Percentiles rank a stretch among this genome's conserved stretches.
Conservation (phyloP, 2,113 vertebrate genomes). For the Vombatus ursinus region DNA sequence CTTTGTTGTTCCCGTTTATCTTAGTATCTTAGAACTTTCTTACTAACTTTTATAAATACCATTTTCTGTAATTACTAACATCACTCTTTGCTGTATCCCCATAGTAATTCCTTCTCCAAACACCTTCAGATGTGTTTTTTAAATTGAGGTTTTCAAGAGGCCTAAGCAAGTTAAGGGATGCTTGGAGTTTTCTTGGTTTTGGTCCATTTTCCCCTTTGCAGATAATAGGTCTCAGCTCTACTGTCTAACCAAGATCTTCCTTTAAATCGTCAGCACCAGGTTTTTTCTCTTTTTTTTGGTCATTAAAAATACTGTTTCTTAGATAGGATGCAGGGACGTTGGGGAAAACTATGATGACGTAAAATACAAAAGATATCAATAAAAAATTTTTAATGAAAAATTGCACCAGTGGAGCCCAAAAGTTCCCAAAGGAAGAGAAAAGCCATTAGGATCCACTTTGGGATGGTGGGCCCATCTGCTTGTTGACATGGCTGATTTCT, state of each 20-base stretch:
- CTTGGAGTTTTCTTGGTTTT: conserved; percentile 25
- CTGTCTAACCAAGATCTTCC: not conserved
- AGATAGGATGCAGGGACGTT: not conserved
- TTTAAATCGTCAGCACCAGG: conserved; percentile 21
- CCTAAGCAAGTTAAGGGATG: conserved; percentile 37
- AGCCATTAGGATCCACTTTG: not conserved
- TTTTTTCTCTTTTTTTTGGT: not conserved
- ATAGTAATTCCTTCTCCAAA: conserved; percentile 27
- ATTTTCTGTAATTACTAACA: conserved; percentile 9
- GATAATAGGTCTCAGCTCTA: conserved; percentile 12
- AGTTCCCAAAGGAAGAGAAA: not conserved
- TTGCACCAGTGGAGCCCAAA: not conserved
- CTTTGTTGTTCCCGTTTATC: not conserved
- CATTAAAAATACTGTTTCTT: not conserved
- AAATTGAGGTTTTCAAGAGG: conserved; percentile 32
- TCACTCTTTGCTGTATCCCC: conserved; percentile 14
- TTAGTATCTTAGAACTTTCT: conserved; percentile 15
- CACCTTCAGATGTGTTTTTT: conserved; percentile 2
- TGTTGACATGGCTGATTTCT: not conserved
- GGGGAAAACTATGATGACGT: not conserved
- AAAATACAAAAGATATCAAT: not conserved
- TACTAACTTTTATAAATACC: conserved; percentile 24
- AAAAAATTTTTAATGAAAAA: not conserved
- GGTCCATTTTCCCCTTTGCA: conserved; percentile 14
- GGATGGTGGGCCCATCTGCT: not conserved